phyloP scores from a whole-genome alignment of 2,113 vertebrate species.

The Blennius ocellaris region DNA sequence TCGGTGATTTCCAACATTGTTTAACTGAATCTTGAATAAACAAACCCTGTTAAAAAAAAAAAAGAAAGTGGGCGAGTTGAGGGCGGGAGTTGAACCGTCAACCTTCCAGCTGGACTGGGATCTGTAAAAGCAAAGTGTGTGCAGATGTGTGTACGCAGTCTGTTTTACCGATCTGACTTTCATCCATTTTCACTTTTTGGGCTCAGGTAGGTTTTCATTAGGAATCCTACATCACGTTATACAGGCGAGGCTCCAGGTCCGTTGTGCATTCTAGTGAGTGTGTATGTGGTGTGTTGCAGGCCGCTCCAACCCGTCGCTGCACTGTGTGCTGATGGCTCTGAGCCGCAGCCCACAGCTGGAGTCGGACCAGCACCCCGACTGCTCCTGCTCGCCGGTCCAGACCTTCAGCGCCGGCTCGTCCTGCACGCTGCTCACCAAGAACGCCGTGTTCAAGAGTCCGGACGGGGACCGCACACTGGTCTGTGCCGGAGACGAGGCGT shows the following conservation, averaged over 20 bases:
- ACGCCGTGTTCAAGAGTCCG: slow-evolving; percentile 90
- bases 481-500: slow-evolving; percentile 93
- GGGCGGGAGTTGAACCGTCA: too few species aligned
- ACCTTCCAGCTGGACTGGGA: too few species aligned
- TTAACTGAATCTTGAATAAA: too few species aligned
- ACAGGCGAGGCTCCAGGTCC: neutral
- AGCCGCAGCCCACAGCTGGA: slow-evolving; percentile 80
- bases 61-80: too few species aligned
- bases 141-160: too few species aligned
- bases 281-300: slow-evolving; percentile 74
- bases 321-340: slow-evolving; percentile 92
- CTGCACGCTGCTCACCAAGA: slow-evolving; percentile 95
- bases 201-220: too few species aligned
- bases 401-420: slow-evolving; percentile 90
- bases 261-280: neutral
- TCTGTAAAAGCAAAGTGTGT: too few species aligned
- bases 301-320: slow-evolving; percentile 86
- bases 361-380: slow-evolving; percentile 78
- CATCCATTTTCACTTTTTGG: too few species aligned
- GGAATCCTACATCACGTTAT: neutral
- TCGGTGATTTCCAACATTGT: too few species aligned
- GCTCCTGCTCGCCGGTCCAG: slow-evolving; percentile 89
- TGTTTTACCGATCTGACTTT: too few species aligned
- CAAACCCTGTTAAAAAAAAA: too few species aligned
- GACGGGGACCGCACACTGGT: slow-evolving; percentile 86